Conservation (phyloP, 92 coral and sea anemone genomes). For the Parazoanthus atlanticus region DNA sequence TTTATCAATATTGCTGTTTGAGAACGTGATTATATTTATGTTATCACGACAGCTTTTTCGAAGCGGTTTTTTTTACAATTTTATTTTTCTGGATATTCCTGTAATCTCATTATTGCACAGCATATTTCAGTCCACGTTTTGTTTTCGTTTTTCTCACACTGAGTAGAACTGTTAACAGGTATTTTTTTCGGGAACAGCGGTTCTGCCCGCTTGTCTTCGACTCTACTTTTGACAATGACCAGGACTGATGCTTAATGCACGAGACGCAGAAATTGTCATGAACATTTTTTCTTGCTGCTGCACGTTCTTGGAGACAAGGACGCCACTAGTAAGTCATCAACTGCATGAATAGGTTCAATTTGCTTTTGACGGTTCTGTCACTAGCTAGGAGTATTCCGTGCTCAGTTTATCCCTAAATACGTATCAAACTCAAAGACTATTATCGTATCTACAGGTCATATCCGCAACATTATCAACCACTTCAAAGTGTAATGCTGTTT, state of each 20-base stretch:
- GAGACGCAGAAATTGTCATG: neutral
- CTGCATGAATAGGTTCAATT: neutral
- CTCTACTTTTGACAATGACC: neutral
- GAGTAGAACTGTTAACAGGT: neutral
- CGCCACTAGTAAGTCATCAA: neutral
- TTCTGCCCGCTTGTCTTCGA: neutral
- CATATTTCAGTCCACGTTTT: no score
- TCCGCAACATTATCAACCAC: constrained; percentile 9
- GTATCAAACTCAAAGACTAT: neutral
- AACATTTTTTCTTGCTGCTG: neutral
- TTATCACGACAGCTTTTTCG: neutral
- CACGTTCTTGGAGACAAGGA: neutral
- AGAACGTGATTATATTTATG: no score
- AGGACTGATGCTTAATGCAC: neutral
- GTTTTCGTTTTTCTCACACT: neutral
- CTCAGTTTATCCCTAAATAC: neutral
- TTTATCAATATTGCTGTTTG: no score
- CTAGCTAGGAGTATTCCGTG: neutral
- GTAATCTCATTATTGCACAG: neutral
- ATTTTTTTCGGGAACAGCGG: neutral
- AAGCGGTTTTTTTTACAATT: neutral
- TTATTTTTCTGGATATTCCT: neutral
- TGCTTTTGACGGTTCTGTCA: neutral
- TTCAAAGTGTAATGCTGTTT: neutral
- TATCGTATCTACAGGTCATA: neutral